Percentiles rank a stretch among this genome's conserved stretches.
These are phyloP conservation scores for Stenchaetothrips biformis DNA, from an alignment of 2,888 invertebrate species.

Conservation along the genomic window DNA sequence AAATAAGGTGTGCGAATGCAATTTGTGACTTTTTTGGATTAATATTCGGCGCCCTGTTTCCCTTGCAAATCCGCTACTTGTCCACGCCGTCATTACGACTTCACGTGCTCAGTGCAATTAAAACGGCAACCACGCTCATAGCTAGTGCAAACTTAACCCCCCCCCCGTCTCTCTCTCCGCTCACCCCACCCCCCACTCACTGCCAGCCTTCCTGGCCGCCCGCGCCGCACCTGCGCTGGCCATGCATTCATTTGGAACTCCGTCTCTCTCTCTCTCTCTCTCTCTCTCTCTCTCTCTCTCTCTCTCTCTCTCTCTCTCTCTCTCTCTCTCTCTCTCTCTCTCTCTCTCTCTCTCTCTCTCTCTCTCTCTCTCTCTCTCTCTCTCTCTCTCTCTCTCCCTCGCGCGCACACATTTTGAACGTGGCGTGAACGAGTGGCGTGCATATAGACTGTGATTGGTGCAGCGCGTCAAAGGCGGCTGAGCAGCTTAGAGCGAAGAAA, in stretches of 20 bases:
- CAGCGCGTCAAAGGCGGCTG: neutral
- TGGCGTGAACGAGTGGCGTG: neutral
- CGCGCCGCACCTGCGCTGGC: neutral
- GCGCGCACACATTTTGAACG: neutral
- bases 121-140: neutral
- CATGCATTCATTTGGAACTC: neutral
- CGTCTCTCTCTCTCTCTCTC: neutral
- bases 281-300: neutral
- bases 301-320: neutral
- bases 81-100: slow-evolving; percentile 3
- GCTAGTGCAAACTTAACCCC: neutral
- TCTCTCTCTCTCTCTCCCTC: neutral
- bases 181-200: neutral
- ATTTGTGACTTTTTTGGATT: no score
- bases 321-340: neutral
- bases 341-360: neutral
- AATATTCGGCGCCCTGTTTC: no score
- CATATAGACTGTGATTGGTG: slow-evolving; percentile 5
- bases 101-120: slow-evolving; percentile 9
- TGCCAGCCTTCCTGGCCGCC: neutral
- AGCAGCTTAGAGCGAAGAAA: neutral
- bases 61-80: no score
- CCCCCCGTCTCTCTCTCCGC: neutral
- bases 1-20: no score
- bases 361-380: neutral